phyloP scores from a whole-genome alignment of 2,888 invertebrate genomes.

The Aleiodes alternator region DNA sequence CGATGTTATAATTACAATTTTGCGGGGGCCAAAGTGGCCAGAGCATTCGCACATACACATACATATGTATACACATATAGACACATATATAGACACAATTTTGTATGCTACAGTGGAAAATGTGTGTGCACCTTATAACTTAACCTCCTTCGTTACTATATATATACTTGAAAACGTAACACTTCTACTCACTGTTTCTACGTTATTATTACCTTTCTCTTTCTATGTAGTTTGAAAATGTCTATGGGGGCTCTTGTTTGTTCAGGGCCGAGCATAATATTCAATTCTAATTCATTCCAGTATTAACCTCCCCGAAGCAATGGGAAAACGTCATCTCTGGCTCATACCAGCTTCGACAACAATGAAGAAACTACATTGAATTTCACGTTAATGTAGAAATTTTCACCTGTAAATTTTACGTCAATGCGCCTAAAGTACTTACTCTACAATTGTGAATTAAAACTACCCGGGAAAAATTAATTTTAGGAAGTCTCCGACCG shows the following conservation, averaged over 20 bases:
- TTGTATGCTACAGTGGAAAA: conserved; percentile 11
- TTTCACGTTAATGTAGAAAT: conserved; percentile 1
- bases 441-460: background rate
- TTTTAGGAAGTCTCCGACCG: too few relatives aligned
- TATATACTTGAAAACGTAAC: conserved; percentile 37
- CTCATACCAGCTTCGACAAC: conserved; percentile 14
- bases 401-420: background rate
- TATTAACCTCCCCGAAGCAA: conserved; percentile 27
- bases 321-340: conserved; percentile 8
- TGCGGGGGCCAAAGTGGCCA: conserved; percentile 53
- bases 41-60: conserved; percentile 5
- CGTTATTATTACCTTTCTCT: conserved; percentile 47
- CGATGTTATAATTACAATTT: conserved; percentile 75
- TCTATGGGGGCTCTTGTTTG: conserved; percentile 61
- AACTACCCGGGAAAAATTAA: too few relatives aligned
- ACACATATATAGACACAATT: background rate
- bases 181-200: conserved; percentile 38
- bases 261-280: conserved; percentile 72
- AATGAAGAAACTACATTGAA: conserved; percentile 15
- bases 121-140: conserved; percentile 43
- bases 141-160: conserved; percentile 48
- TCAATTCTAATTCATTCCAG: conserved; percentile 73
- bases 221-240: conserved; percentile 36
- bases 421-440: background rate
- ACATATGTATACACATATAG: too few relatives aligned